A percentile compares a stretch with the other conserved stretches of the same genome.
These are phyloP conservation scores for Biston stratarius DNA, from an alignment of 2,888 invertebrate species.

Conservation along the genomic window DNA sequence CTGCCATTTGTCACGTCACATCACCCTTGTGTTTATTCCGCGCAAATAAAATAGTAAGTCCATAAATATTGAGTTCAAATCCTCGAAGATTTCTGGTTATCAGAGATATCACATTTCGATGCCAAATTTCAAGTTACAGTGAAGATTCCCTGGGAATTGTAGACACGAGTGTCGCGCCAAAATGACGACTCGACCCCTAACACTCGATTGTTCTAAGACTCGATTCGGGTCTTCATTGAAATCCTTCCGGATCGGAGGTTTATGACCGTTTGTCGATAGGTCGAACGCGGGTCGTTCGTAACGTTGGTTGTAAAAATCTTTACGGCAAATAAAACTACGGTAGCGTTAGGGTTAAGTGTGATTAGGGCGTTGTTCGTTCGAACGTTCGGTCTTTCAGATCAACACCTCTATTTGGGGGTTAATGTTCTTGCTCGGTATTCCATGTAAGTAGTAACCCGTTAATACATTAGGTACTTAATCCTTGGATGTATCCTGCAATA, in stretches of 20 bases:
- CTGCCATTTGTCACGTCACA: slow-evolving; percentile 58
- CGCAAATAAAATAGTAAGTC: slow-evolving; percentile 24
- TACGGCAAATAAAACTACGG: slow-evolving; percentile 78
- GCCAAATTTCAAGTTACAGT: slow-evolving; percentile 25
- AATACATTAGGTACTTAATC: slow-evolving; percentile 39
- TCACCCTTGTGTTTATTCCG: slow-evolving; percentile 33
- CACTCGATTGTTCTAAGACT: slow-evolving; percentile 48
- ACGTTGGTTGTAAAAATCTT: slow-evolving; percentile 77
- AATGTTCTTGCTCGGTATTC: slow-evolving; percentile 37
- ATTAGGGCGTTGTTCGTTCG: slow-evolving; percentile 62
- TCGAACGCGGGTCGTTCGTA: slow-evolving; percentile 56
- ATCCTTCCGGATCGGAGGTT: slow-evolving; percentile 62
- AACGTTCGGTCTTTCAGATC: slow-evolving; percentile 46
- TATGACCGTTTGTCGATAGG: slow-evolving; percentile 70
- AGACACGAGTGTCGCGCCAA: slow-evolving; percentile 10
- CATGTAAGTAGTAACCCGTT: slow-evolving; percentile 37
- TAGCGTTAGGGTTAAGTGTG: slow-evolving; percentile 74
- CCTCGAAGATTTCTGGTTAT: slow-evolving; percentile 49
- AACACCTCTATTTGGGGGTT: slow-evolving; percentile 49
- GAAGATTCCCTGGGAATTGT: slow-evolving; percentile 12
- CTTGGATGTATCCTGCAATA: slow-evolving; percentile 35
- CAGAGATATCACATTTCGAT: slow-evolving; percentile 43
- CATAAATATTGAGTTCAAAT: slow-evolving; percentile 39
- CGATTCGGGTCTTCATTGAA: slow-evolving; percentile 63
- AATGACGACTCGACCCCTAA: slow-evolving; percentile 4